Base-by-base conservation (phyloP, 2,888 invertebrate genomes). In the Coenonympha glycerion region DNA sequence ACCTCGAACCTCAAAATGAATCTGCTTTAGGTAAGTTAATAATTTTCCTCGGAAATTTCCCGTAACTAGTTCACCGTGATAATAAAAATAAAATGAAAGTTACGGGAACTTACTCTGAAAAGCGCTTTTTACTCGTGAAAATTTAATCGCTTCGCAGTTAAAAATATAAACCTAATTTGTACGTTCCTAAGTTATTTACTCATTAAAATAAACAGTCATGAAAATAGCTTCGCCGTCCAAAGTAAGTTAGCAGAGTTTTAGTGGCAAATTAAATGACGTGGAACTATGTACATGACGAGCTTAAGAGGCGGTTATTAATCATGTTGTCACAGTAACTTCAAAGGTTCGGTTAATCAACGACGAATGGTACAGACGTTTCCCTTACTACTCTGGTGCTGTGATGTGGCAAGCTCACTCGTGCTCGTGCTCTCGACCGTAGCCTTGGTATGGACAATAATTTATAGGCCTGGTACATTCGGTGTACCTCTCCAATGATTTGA, bases 301-400 rank as follows among this genome's bases (percentile, higher is more conserved):
- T 31, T 79, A 79, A 76, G 76, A 76, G 74, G 70, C 76, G 76
- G 79, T 78, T 78, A 81, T 82, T 79, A 81, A 82, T 82, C 79
- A 82, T 74, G 21, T 31, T 44, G 42, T 31, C 42, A 22, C 42
- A 79, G 72, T 72, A 70, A 73, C 79, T 79, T 80, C 79, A 76
- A 79, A 81, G 77, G 73, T 70, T 72, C 77, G 76, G 71, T 81
- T 80, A 81, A 82, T 83, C 81, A 82, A 80, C 73, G 79, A 76
- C 73, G 77, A 81, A 81, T 75, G 79, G 68, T 79, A 60, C 52
- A 60, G 57, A 75, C 74, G 71, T 66, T 68, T 70, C 68, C n/a
- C 26, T 28, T 36, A 21, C 36, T 19, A 19, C 9, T 39, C 13
- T 6, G 36, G n/a, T 6, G 15, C 15, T 15, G 2, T 21, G 11